Evolutionary conservation across 1,140 invertebrate genomes (phyloP).

Genomic region (Plectrocnemia conspersa): DNA sequence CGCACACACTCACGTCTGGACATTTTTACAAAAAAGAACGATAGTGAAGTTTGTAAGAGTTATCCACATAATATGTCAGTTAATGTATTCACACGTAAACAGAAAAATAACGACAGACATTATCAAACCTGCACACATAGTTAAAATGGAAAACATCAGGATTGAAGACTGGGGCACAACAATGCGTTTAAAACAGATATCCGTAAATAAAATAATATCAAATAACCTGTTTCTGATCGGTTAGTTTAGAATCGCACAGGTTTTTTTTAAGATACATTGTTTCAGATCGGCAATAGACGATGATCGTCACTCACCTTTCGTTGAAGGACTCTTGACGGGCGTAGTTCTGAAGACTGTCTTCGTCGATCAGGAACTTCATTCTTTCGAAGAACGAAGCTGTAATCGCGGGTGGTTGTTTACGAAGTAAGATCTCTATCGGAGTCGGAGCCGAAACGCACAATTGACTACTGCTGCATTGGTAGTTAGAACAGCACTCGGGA

Average conservation of each 20-base stretch:
- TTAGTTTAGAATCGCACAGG: too few species aligned
- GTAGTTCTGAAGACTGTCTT: slow-evolving; percentile 95
- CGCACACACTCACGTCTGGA: slow-evolving; percentile 26
- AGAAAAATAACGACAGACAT: slow-evolving; percentile 37
- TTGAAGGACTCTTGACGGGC: slow-evolving; percentile 92
- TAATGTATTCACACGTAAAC: slow-evolving; percentile 46
- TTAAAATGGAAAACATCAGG: slow-evolving; percentile 44
- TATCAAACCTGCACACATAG: slow-evolving; percentile 36
- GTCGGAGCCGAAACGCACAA: slow-evolving; percentile 89
- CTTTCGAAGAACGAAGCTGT: slow-evolving; percentile 97
- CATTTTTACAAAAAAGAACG: not conserved
- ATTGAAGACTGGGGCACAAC: slow-evolving; percentile 68
- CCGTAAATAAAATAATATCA: slow-evolving; percentile 26
- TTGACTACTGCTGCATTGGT: slow-evolving; percentile 76
- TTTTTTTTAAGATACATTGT: too few species aligned
- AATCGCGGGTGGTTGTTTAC: slow-evolving; percentile 91
- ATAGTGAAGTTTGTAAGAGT: not conserved
- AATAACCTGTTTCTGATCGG: slow-evolving; percentile 22
- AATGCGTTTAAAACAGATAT: slow-evolving; percentile 56
- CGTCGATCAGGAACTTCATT: slow-evolving; percentile 97
- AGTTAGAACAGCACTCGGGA: slow-evolving; percentile 88
- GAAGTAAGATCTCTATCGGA: slow-evolving; percentile 86
- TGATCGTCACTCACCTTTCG: slow-evolving; percentile 78
- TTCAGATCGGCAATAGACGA: too few species aligned
- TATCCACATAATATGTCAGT: slow-evolving; percentile 33